These are phyloP conservation scores for Heliconius melpomene DNA, from an alignment of 1,140 invertebrate species.

Conservation along the genomic window DNA sequence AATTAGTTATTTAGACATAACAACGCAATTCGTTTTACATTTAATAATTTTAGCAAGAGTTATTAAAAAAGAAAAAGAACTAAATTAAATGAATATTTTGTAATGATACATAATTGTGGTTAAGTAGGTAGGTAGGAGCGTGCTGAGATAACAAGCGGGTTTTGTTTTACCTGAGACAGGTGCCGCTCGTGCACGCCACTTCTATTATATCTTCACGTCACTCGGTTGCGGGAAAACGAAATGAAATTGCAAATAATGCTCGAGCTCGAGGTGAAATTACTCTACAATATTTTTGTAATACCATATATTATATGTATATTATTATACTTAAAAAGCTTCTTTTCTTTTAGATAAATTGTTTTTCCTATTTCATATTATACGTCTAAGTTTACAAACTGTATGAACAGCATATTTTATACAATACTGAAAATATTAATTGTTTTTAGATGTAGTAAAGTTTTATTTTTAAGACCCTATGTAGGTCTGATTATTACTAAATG, in stretches of 20 bases:
- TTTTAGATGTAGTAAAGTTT: too few species aligned
- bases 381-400: background rate
- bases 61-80: too few species aligned
- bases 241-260: slow-evolving; percentile 10
- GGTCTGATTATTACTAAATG: too few species aligned
- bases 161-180: slow-evolving; percentile 4
- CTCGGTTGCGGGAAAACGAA: background rate
- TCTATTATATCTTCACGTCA: background rate
- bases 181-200: slow-evolving; percentile 5
- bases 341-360: slow-evolving; percentile 1
- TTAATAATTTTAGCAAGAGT: too few species aligned
- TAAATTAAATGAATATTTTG: background rate
- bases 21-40: too few species aligned
- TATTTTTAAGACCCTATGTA: too few species aligned
- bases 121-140: background rate
- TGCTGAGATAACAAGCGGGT: slow-evolving; percentile 3
- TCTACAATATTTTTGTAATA: slow-evolving; percentile 9
- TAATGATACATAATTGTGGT: background rate
- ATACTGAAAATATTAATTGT: too few species aligned
- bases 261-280: background rate
- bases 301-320: background rate
- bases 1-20: background rate
- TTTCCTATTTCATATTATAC: background rate
- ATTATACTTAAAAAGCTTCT: background rate
- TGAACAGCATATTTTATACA: too few species aligned